Percentiles rank a stretch among this genome's conserved stretches.
These are phyloP conservation scores for Cyclargus thomasi DNA, from an alignment of 1,140 invertebrate genomes.

Conservation along the genomic window DNA sequence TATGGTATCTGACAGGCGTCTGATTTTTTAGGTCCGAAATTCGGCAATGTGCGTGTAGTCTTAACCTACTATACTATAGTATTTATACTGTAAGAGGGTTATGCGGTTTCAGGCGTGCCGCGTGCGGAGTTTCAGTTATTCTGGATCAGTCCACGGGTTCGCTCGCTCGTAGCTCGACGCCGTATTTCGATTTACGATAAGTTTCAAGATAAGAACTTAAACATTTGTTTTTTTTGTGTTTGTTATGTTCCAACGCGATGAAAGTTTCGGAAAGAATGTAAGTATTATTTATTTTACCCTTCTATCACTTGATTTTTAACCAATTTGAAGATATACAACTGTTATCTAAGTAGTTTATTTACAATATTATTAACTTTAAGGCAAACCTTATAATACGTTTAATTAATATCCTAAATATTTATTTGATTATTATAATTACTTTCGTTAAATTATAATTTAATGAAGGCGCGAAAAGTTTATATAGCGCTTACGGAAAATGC, in stretches of 20 bases:
- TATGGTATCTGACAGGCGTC: no score
- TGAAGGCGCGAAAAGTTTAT: background rate
- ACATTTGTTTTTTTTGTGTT: background rate
- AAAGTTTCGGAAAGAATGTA: background rate
- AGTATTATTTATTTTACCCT: background rate
- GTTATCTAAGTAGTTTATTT: no score
- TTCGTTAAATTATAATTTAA: no score
- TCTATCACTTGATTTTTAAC: no score
- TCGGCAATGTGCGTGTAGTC: no score
- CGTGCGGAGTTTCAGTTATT: slow-evolving; percentile 5
- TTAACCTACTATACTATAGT: no score
- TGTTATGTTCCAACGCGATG: background rate
- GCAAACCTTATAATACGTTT: no score
- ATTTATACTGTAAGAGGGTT: background rate
- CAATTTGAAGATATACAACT: no score
- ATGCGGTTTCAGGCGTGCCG: background rate
- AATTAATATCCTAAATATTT: no score
- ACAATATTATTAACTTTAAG: no score
- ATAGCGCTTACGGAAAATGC: background rate
- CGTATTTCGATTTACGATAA: background rate
- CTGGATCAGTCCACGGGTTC: slow-evolving; percentile 8
- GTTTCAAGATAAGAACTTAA: slow-evolving; percentile 1
- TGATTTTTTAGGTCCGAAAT: no score
- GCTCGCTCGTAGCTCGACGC: background rate
- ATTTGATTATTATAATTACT: no score